These are phyloP conservation scores for Lagopus muta DNA, from an alignment of 2,113 vertebrate genomes.

Conservation along the genomic window DNA sequence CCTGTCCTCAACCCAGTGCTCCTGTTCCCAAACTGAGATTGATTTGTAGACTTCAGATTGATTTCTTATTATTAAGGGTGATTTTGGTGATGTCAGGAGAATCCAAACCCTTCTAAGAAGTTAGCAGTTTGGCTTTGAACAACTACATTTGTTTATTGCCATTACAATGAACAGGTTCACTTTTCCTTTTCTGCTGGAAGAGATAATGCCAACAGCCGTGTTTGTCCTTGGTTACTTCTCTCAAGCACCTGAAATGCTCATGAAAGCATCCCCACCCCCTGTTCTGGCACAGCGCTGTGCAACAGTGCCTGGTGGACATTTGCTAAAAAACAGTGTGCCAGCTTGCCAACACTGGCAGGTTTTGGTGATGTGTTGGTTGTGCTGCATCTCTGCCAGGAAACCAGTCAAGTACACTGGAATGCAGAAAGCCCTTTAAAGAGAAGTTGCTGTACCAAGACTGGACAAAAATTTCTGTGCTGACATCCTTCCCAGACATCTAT, in stretches of 20 bases:
- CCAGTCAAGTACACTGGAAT: not conserved
- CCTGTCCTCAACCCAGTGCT: not conserved
- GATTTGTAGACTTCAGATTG: not conserved
- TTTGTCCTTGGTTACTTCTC: not conserved
- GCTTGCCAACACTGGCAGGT: not conserved
- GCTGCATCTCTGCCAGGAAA: not conserved
- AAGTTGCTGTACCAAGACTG: not conserved
- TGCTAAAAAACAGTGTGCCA: not conserved
- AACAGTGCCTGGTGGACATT: not conserved
- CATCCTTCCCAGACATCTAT: not conserved
- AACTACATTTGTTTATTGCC: rapidly evolving
- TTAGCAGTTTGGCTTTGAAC: not conserved
- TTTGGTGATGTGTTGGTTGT: not conserved
- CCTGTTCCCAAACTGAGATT: rapidly evolving
- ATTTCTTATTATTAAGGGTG: not conserved
- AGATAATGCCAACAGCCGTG: no score
- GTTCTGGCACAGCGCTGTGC: not conserved
- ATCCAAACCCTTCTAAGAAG: not conserved
- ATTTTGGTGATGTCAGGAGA: not conserved
- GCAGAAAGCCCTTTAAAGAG: not conserved
- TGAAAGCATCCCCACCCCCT: not conserved
- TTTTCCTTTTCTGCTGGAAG: not conserved
- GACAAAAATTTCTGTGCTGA: not conserved
- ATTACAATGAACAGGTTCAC: not conserved
- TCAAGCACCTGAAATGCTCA: not conserved